Evolutionary conservation across 2,797 vertebrate genomes (phyloP).

Genomic region (Distichodus sexfasciatus): DNA sequence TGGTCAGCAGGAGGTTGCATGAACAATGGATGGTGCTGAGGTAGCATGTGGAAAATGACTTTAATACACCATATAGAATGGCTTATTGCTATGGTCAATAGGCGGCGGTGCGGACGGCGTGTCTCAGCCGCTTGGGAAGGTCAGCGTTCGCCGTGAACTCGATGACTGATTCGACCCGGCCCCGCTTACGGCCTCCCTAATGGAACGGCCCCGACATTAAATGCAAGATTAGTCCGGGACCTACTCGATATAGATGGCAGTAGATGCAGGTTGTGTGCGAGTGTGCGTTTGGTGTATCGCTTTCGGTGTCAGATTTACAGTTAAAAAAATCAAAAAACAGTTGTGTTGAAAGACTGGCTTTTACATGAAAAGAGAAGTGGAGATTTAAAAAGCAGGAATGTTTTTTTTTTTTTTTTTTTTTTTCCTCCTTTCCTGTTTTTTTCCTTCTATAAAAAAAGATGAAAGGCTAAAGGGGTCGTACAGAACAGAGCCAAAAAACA

Average conservation of each 20-base stretch:
- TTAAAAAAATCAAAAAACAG: neutral
- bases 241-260: slow-evolving; percentile 62
- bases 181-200: slow-evolving; percentile 95
- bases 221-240: slow-evolving; percentile 88
- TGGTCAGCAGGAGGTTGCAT: slow-evolving; percentile 97
- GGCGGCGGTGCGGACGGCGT: slow-evolving; percentile 92
- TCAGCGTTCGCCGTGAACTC: slow-evolving; percentile 93
- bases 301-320: neutral
- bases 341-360: neutral
- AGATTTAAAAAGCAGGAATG: neutral
- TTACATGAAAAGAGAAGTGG: neutral
- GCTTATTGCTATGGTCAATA: slow-evolving; percentile 99
- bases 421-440: neutral
- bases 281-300: neutral
- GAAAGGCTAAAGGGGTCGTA: neutral
- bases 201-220: slow-evolving; percentile 89
- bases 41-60: slow-evolving; percentile 99
- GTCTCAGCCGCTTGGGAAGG: slow-evolving; percentile 96
- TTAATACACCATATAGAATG: slow-evolving; percentile 99
- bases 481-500: neutral
- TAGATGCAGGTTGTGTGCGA: neutral
- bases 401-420: neutral
- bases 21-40: slow-evolving; percentile 99
- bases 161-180: slow-evolving; percentile 88
- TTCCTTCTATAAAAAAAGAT: neutral